Base-by-base conservation (phyloP, 2,113 vertebrate species). In the Chloropsis hardwickii region DNA sequence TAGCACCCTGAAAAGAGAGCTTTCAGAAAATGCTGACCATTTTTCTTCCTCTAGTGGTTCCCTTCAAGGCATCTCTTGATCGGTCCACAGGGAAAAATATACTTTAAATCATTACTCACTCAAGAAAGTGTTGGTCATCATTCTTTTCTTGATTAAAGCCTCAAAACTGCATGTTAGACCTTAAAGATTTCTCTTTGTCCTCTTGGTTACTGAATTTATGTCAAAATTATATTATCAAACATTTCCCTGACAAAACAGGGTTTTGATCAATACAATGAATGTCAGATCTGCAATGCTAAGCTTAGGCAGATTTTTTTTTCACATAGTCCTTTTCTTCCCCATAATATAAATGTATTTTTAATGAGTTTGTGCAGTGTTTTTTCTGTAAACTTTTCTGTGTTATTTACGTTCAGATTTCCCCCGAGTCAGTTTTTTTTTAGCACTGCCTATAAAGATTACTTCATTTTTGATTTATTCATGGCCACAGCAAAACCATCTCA, bases 381-480 rank as follows among this genome's bases (percentile, higher is more conserved):
- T 86, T 85, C 33, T 85, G 71, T 86, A 95, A 90, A 94, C 31
- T 82, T 94, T 87, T 91, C 51, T 81, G 39, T 88, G 60, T 93
- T 95, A 86, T 94, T 96, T 97, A 81, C 2, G 14, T 85, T 94
- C 76, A 81, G 35, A 77, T 93, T 95, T 97, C 76, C 56, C 71
- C 39, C 9, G 45, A 93, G 71, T 88, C 39, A 89, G 66, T 3
- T 8, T 50, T 76, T 83, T 87, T 94, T 91, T 86, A 91, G 37
- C n/a, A 82, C 37, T 90, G 86, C 77, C 50, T 91, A 81, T 86
- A 92, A 95, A 95, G 56, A 81, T 95, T 96, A 93, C 90, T 96
- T 91, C 33, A 16, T 95, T 95, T 77, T 80, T 96, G 94, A 94
- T 96, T 97, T 97, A 96, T 94, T 96, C 90, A 96, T 87, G 77